These are phyloP conservation scores for Gymnoscelis rufifasciata DNA, from an alignment of 2,888 invertebrate species.

Conservation along the genomic window DNA sequence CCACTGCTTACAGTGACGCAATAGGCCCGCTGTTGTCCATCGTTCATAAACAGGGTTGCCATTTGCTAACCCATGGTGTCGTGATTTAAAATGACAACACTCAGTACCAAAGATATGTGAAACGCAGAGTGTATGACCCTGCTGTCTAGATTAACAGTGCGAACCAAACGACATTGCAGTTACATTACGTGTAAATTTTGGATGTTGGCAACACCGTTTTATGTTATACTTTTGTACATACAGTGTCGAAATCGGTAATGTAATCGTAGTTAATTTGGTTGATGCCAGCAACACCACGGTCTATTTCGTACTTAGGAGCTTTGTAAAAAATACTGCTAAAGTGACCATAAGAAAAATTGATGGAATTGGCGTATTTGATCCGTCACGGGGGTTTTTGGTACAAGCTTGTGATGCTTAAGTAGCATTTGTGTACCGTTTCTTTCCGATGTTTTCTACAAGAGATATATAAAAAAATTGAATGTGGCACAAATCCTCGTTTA, in stretches of 20 bases:
- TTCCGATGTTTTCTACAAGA: constrained; percentile 18
- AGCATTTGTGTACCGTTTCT: constrained; percentile 19
- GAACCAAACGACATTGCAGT: constrained; percentile 45
- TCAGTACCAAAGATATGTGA: constrained; percentile 21
- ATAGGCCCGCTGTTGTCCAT: background rate
- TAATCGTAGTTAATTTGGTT: constrained; percentile 45
- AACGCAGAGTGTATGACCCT: constrained; percentile 42
- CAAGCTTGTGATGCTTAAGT: constrained; percentile 17
- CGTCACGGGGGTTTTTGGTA: constrained; percentile 8
- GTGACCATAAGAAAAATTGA: constrained; percentile 21
- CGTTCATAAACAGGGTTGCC: constrained; percentile 1
- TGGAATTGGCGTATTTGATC: constrained; percentile 13
- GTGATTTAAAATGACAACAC: constrained; percentile 12
- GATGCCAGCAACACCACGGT: constrained; percentile 37
- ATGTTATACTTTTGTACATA: constrained; percentile 56
- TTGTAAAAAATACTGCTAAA: constrained; percentile 30
- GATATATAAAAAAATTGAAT: constrained; percentile 29
- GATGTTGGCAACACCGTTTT: constrained; percentile 45
- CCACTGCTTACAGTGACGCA: no score
- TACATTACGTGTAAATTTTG: constrained; percentile 39
- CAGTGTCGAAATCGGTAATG: constrained; percentile 46
- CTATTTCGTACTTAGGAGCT: constrained; percentile 39
- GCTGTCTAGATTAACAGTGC: constrained; percentile 48
- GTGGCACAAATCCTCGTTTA: constrained; percentile 47
- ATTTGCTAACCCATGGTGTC: background rate